Conservation (phyloP, 1,140 invertebrate genomes). For the Stenopsyche tienmushanensis region DNA sequence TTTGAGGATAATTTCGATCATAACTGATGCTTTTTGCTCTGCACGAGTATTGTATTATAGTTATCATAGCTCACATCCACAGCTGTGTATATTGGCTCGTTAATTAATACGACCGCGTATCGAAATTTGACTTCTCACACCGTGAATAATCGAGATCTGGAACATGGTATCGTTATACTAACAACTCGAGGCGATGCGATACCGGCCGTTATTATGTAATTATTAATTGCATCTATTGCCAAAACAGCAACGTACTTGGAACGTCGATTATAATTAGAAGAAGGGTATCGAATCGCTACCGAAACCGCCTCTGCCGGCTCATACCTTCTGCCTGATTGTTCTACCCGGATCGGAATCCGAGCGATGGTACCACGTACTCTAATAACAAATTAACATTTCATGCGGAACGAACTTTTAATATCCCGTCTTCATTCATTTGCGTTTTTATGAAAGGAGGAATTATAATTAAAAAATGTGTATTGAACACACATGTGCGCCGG, state of each 20-base stretch:
- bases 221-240: background rate
- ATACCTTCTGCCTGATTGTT: background rate
- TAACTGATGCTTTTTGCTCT: no score
- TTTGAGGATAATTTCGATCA: no score
- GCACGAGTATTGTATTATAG: no score
- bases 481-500: background rate
- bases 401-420: conserved; percentile 27
- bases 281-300: conserved; percentile 16
- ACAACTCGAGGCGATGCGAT: background rate
- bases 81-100: no score
- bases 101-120: no score
- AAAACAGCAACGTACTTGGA: no score
- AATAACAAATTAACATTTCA: conserved; percentile 1
- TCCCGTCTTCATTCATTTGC: background rate
- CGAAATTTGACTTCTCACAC: no score
- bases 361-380: background rate
- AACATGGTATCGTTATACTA: no score
- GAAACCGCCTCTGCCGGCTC: background rate
- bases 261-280: conserved; percentile 9
- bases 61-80: no score
- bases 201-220: background rate
- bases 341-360: background rate
- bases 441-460: background rate
- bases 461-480: conserved; percentile 20
- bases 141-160: no score